Conservation (phyloP, 2,113 vertebrate species). For the Gavialis gangeticus region DNA sequence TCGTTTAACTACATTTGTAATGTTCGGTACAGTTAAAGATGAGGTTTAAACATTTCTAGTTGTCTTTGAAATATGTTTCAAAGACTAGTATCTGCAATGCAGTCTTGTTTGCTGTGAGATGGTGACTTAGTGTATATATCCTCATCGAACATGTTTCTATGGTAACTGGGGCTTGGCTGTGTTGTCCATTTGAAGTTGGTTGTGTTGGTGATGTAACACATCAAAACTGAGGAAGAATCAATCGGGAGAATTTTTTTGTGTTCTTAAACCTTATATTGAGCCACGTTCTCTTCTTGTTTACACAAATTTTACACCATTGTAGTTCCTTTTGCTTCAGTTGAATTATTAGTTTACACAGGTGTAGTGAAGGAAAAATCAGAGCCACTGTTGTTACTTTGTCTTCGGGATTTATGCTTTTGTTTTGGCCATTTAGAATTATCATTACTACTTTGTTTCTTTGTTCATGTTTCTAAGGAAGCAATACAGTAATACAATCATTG, state of each 20-base stretch:
- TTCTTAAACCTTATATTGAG: constrained; percentile 9
- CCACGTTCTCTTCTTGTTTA: neutral
- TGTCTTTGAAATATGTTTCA: constrained; percentile 35
- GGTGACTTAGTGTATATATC: neutral
- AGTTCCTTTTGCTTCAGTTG: neutral
- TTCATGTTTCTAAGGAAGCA: neutral
- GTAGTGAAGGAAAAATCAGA: neutral
- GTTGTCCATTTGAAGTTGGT: constrained; percentile 30
- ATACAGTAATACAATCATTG: neutral
- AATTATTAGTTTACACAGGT: neutral
- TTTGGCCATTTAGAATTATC: neutral
- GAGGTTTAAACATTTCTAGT: constrained; percentile 3
- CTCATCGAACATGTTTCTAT: constrained; percentile 35
- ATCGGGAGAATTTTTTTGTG: neutral
- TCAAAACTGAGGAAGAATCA: neutral
- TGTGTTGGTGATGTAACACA: neutral
- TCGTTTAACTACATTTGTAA: neutral
- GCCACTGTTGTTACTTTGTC: neutral
- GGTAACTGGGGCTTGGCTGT: constrained; percentile 20
- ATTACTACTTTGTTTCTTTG: neutral
- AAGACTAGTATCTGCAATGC: neutral
- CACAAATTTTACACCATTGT: neutral
- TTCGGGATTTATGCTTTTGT: neutral
- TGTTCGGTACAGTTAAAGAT: neutral
- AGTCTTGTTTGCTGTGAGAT: neutral